Evolutionary conservation across 2,113 vertebrate species (phyloP), one percentile per base, ranked within the genome.

Genomic region (Dicrurus megarhynchus): DNA sequence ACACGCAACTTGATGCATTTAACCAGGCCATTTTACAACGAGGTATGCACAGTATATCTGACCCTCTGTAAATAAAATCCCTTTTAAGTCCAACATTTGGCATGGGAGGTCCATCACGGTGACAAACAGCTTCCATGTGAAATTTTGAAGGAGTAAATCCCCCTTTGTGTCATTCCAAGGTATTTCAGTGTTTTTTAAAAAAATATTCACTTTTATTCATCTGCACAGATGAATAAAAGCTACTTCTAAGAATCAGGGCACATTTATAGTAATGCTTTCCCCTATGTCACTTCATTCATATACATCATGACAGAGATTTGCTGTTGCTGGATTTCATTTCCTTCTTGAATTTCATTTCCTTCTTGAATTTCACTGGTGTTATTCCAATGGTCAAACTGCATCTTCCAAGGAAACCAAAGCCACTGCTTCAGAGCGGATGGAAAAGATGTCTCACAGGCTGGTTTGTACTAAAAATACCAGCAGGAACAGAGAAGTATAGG

Each of bases 321-420:
- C 64, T 84, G 57, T 17, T 53, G 68, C 41, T 92, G 65, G 84
- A 56, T 77, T 92, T 90, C 5, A 67, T 84, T 78, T 95, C 79
- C 56, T 88, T 80, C 84, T 94, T 79, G 70, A 73, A 90, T 93
- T 89, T 67, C 44, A 74, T 70, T 80, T 95, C 71, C 60, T 90
- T 88, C 84, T 94, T 77, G 56, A 42, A 90, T 93, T 90, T 88
- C 88, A 71, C 39, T 53, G 71, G 35, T 67, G 28, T 39, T 41
- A 94, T 74, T 86, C 90, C 85, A 88, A 57, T 6, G 41, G 64
- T 81, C 68, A 84, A 88, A 80, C 41, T 41, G n/a, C 68, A 93
- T 52, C 71, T 94, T 94, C 85, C 84, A 80, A 59, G 92, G 18
- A 84, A 70, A 57, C 35, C 63, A 91, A 47, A 33, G 68, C 82